Percentiles rank a stretch among this genome's conserved stretches.
Evolutionary conservation across 2,797 vertebrate genomes (phyloP).

Genomic region (Betta splendens): DNA sequence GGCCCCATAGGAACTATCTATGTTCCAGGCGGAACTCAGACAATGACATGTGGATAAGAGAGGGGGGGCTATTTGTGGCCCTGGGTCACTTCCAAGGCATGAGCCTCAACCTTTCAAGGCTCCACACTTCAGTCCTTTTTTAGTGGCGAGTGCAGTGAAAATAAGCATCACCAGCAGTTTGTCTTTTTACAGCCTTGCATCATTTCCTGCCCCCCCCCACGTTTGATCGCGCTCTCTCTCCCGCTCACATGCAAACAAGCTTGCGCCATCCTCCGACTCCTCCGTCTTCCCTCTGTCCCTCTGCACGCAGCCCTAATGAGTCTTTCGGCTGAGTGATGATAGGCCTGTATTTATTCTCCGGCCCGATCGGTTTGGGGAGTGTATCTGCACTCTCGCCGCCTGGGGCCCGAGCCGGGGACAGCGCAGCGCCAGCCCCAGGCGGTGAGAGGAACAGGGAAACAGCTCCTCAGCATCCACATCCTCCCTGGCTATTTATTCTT

Average conservation of each 20-base stretch:
- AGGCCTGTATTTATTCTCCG: conserved; percentile 84
- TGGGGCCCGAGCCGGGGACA: conserved; percentile 83
- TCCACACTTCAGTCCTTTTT: conserved; percentile 84
- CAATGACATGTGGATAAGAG: conserved; percentile 79
- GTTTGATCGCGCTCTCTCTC: conserved; percentile 63
- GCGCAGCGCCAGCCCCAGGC: conserved; percentile 79
- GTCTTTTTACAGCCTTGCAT: conserved; percentile 77
- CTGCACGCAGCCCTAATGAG: conserved; percentile 87
- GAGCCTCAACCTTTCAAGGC: conserved; percentile 65
- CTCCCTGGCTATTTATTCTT: conserved; percentile 37
- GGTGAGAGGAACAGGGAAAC: conserved; percentile 71
- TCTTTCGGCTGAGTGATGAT: conserved; percentile 83
- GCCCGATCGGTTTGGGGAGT: conserved; percentile 75
- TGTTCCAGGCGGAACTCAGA: conserved; percentile 79
- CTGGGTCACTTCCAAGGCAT: conserved; percentile 78
- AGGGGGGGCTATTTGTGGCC: conserved; percentile 82
- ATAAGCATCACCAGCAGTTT: conserved; percentile 84
- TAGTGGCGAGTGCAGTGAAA: conserved; percentile 85
- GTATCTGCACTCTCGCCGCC: conserved; percentile 70
- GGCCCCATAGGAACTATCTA: conserved; percentile 75
- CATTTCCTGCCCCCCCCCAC: conserved; percentile 83
- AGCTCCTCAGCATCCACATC: conserved; percentile 44
- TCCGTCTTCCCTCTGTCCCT: conserved; percentile 75
- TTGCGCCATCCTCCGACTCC: conserved; percentile 53
- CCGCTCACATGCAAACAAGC: conserved; percentile 56